These are phyloP conservation scores for pig (Sus scrofa) DNA, from an alignment of 2,113 vertebrate species.

Conservation along the genomic window T2T-Sscrofa CM000817.6:1841501-1842000, in stretches of 20 bases:
- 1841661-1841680: neutral
- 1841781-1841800: neutral
- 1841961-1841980: rapidly evolving
- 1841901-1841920: neutral
- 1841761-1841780: neutral
- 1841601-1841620: neutral
- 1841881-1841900: neutral
- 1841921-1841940: neutral
- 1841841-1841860: neutral
- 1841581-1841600: neutral
- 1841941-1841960: neutral
- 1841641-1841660: neutral
- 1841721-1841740: neutral
- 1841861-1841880: neutral
- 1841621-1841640: neutral
- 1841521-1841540: neutral
- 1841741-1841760: neutral
- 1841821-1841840: neutral
- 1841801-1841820: neutral
- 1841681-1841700: neutral
- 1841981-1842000: neutral
- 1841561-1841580: rapidly evolving
- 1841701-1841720: neutral
- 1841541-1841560: neutral
- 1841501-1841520: neutral